phyloP scores from a whole-genome alignment of 2,113 vertebrate species.

The Stercorarius parasiticus region DNA sequence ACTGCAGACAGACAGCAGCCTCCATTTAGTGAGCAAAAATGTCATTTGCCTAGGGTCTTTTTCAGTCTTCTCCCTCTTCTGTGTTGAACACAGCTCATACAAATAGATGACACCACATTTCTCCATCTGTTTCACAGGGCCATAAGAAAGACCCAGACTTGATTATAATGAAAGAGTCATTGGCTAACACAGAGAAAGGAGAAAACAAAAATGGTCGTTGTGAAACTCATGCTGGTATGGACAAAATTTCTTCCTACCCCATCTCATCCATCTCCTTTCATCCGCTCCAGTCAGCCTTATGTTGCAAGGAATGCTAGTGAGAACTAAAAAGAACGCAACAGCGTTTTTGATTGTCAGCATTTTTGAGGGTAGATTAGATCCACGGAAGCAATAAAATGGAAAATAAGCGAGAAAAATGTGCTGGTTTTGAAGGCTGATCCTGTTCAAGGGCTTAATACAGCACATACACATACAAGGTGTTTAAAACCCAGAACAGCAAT shows the following conservation, averaged over 20 bases:
- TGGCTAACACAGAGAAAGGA: background rate
- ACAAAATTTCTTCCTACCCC: background rate
- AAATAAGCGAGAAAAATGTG: background rate
- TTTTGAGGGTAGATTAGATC: background rate
- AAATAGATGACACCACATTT: background rate
- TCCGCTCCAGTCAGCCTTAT: background rate
- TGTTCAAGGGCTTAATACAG: background rate
- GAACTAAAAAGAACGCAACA: background rate
- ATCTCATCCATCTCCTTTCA: background rate
- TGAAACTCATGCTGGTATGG: background rate
- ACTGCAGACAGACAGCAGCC: background rate
- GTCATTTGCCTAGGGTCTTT: background rate
- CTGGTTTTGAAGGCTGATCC: background rate
- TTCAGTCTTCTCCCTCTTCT: background rate
- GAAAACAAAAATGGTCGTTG: background rate
- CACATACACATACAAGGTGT: background rate
- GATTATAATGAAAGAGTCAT: background rate
- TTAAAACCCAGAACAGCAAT: background rate
- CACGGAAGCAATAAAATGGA: background rate
- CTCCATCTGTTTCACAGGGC: background rate
- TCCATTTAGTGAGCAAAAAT: background rate
- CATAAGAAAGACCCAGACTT: background rate
- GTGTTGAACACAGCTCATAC: background rate
- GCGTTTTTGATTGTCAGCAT: background rate
- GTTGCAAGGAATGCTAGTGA: background rate